phyloP scores from a whole-genome alignment of 2,113 vertebrate genomes.

The Xyrauchen texanus region DNA sequence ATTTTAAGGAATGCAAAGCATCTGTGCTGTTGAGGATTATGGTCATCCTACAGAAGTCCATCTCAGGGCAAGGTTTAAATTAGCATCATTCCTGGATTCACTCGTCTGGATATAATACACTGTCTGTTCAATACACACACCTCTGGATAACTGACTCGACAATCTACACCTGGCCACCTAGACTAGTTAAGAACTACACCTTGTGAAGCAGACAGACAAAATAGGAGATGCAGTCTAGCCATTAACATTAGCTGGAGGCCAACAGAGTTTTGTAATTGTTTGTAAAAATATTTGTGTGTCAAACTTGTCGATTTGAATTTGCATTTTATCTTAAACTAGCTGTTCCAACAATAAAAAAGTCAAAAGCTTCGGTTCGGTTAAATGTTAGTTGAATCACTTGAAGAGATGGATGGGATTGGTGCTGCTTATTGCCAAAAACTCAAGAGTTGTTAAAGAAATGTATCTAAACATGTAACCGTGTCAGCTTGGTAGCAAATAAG shows the following conservation, averaged over 20 bases:
- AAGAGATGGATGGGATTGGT: neutral
- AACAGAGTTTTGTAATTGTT: neutral
- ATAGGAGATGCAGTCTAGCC: neutral
- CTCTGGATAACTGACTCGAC: neutral
- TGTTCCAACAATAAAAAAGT: neutral
- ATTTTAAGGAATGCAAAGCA: neutral
- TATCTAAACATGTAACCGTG: too few species aligned
- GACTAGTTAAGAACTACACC: neutral
- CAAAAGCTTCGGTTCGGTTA: neutral
- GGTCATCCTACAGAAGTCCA: neutral
- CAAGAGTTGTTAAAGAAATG: too few species aligned
- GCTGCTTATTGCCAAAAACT: neutral
- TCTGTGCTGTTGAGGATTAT: neutral
- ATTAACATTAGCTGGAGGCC: neutral
- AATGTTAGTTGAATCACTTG: neutral
- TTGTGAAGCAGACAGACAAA: neutral
- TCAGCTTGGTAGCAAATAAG: too few species aligned
- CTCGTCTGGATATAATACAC: neutral
- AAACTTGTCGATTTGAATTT: neutral
- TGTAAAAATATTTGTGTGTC: neutral
- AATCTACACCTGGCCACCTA: neutral
- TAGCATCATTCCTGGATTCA: neutral
- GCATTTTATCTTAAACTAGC: neutral
- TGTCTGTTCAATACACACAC: neutral
- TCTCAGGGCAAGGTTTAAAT: slow-evolving; percentile 13